Evolutionary conservation across 2,888 invertebrate species (phyloP), one percentile per base, ranked within the genome.

Genomic region (Nysson spinosus): DNA sequence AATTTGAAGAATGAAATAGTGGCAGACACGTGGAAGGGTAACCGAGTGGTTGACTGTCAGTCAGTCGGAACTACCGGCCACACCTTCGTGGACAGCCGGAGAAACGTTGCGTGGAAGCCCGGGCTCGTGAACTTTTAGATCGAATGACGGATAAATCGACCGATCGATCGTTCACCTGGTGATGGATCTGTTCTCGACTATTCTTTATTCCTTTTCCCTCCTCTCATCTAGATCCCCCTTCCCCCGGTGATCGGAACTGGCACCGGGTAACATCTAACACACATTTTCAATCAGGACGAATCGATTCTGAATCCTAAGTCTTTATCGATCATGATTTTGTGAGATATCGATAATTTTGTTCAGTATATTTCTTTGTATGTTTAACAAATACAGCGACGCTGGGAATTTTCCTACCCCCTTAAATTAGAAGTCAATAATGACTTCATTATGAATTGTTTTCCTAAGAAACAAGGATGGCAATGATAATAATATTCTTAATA

Each of bases 101-200:
- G 35, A 52, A 54, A 56, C 55, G n/a, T 30, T 47, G 67, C 50
- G 52, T 67, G 67, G 58, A 61, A 56, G 63, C 55, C 22, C 47
- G 43, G 46, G 28, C 51, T 30, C 57, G 58, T 62, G 71, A 70
- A 69, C 62, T 49, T n/a, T 35, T 34, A 79, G 80, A 82, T 82
- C 68, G 78, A 69, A 78, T 76, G 77, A 78, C 72, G 72, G 81
- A 80, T 80, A 81, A 79, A 73, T 78, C 71, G 72, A 6, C 24
- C 77, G 71, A 69, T 72, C 80, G 77, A 81, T 80, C 81, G 76
- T 78, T 79, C 77, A 67, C 61, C 64, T 46, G 64, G 54, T 76
- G 80, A 80, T 80, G 77, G 79, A 77, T 76, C 79, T 77, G 75
- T 78, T 78, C 75, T 61, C 72, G 58, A 54, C 55, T 61, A 67